Evolutionary conservation across 2,888 invertebrate genomes (phyloP).

Genomic region (Syrista parreyssii): DNA sequence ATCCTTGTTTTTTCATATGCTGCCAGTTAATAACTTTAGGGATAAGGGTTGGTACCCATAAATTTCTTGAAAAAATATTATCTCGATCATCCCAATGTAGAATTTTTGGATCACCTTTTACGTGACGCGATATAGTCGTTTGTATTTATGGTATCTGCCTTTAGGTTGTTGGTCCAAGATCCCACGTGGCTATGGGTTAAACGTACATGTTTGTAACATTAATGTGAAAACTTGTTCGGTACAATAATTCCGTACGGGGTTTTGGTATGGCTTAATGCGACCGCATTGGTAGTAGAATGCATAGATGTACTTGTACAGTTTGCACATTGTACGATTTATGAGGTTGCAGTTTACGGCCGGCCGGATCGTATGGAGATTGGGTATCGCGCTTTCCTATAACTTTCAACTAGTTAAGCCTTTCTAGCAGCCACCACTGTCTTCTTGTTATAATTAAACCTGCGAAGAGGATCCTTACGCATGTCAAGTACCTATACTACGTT

Average conservation of each 20-base stretch:
- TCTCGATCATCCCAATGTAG: too few relatives aligned
- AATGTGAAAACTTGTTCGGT: conserved; percentile 36
- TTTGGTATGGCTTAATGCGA: not conserved
- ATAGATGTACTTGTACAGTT: conserved; percentile 16
- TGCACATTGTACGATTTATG: conserved; percentile 35
- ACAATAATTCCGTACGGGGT: not conserved
- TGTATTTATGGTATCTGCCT: too few relatives aligned
- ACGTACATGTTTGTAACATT: conserved; percentile 31
- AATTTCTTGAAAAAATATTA: too few relatives aligned
- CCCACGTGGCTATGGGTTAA: not conserved
- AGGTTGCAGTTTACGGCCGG: conserved; percentile 23
- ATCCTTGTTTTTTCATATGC: too few relatives aligned
- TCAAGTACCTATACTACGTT: not conserved
- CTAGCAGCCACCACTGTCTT: not conserved
- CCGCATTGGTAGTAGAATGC: not conserved
- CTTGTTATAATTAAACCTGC: too few relatives aligned
- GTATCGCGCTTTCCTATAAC: conserved; percentile 22
- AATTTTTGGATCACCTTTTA: too few relatives aligned
- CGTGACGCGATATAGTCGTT: too few relatives aligned
- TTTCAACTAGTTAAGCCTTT: not conserved
- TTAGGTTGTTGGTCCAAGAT: too few relatives aligned
- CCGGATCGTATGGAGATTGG: conserved; percentile 13
- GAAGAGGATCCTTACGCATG: not conserved
- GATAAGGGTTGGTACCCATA: too few relatives aligned
- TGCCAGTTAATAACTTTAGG: too few relatives aligned